Base-by-base conservation (phyloP, 2,797 vertebrate genomes). In the Brotula barbata region DNA sequence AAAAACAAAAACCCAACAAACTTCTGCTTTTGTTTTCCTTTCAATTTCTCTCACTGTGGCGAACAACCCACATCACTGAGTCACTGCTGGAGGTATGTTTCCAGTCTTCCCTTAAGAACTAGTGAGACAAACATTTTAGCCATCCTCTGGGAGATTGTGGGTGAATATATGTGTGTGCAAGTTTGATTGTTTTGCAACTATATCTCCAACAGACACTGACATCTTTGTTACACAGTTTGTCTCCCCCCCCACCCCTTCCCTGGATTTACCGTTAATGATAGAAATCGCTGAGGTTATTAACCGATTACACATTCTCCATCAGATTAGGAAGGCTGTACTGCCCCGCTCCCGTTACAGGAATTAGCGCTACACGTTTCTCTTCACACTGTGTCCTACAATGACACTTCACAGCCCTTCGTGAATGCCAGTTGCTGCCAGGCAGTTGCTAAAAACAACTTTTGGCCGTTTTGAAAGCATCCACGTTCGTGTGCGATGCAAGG, bases 271-370 rank as follows among this genome's bases (percentile, higher is more conserved):
- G 71, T 88, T 90, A 89, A 85, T 80, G 72, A 88, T 73, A 78
- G 75, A 90, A 89, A 89, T 86, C 60, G 56, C 82, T 85, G 71
- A 87, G 81, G 87, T 88, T 90, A 91, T 90, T 89, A 92, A 85
- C 85, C 73, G 89, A 91, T 92, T 92, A 90, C 73, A 87, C 91
- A 92, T 92, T 92, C 91, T 90, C 82, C 82, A 82, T 87, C 87
- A 91, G 92, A 92, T 92, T 91, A 91, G 83, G 68, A 73, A 37
- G 78, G 82, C 77, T 80, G 84, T 71, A 41, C 74, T 60, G 69
- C 68, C 58, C 60, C 36, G n/a, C 48, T 76, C 58, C 52, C 9
- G 57, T 74, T 64, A 52, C 49, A n/a, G 71, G 73, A 82, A 77
- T 87, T 78, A 82, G 64, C 33, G 17, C 64, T 61, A 41, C 70